Conservation (phyloP, 2,113 vertebrate genomes). For the Psephotus haematonotus region DNA sequence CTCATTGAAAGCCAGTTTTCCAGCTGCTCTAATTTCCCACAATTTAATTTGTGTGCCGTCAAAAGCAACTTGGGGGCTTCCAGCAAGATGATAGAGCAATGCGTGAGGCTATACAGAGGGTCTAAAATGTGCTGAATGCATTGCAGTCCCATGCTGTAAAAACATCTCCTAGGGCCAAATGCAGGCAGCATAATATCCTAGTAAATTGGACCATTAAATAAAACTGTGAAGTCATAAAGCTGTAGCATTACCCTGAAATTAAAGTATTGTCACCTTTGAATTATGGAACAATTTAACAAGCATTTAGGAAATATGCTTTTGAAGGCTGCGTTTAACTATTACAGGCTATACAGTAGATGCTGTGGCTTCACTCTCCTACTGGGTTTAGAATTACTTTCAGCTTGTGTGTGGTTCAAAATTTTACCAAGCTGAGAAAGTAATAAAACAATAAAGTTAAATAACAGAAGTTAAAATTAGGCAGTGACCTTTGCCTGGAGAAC, state of each 20-base stretch:
- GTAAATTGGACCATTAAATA: constrained; percentile 77
- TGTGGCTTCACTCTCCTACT: background rate
- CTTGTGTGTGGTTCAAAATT: constrained; percentile 8
- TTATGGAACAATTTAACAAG: constrained; percentile 70
- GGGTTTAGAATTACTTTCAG: constrained; percentile 38
- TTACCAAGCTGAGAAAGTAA: constrained; percentile 45
- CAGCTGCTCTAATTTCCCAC: constrained; percentile 50
- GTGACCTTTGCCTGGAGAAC: background rate
- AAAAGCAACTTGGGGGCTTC: constrained; percentile 17
- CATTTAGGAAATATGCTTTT: constrained; percentile 67
- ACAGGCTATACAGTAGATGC: background rate
- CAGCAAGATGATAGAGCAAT: constrained; percentile 33
- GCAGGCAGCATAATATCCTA: constrained; percentile 58
- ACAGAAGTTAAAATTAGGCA: background rate
- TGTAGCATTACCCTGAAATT: constrained; percentile 73
- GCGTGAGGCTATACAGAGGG: background rate
- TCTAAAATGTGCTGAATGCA: constrained; percentile 19
- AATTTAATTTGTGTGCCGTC: constrained; percentile 50
- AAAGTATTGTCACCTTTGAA: constrained; percentile 73
- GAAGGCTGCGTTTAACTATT: constrained; percentile 43
- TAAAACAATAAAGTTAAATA: constrained; percentile 44
- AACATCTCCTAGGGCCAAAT: constrained; percentile 56
- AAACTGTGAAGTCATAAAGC: constrained; percentile 71
- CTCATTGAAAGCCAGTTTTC: constrained; percentile 24
- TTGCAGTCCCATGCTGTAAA: constrained; percentile 30